These are phyloP conservation scores for Microcaecilia unicolor DNA, from an alignment of 2,797 vertebrate genomes.

Conservation along the genomic window DNA sequence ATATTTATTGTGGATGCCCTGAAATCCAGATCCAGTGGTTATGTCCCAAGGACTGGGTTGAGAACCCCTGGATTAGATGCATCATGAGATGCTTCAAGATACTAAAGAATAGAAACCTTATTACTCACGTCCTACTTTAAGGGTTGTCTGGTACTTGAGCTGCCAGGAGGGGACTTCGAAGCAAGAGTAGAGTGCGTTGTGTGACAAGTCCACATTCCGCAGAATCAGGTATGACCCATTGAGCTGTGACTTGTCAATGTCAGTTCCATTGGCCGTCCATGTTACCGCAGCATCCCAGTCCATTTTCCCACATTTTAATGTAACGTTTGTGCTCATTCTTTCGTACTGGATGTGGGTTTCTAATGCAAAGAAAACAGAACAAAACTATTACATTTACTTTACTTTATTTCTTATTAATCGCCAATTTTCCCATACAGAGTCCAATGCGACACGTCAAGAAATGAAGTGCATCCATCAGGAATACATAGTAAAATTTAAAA, in stretches of 20 bases:
- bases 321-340: constrained; percentile 75
- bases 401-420: too few relatives aligned
- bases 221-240: constrained; percentile 76
- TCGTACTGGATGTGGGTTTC: constrained; percentile 74
- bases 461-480: too few relatives aligned
- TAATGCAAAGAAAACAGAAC: constrained; percentile 25
- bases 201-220: constrained; percentile 64
- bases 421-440: too few relatives aligned
- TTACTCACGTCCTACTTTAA: constrained; percentile 85
- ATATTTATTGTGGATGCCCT: too few relatives aligned
- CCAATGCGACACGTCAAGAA: too few relatives aligned
- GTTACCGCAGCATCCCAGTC: constrained; percentile 73
- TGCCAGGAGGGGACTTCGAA: constrained; percentile 86
- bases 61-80: too few relatives aligned
- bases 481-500: too few relatives aligned
- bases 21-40: too few relatives aligned
- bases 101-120: too few relatives aligned
- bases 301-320: constrained; percentile 83
- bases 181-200: constrained; percentile 86
- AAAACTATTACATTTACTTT: too few relatives aligned
- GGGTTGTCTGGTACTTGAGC: constrained; percentile 76
- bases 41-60: too few relatives aligned
- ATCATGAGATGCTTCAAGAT: too few relatives aligned
- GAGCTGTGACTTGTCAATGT: constrained; percentile 66
- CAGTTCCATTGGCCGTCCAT: constrained; percentile 89